phyloP scores from a whole-genome alignment of 2,888 invertebrate species.

The Leptogaster cylindrica region DNA sequence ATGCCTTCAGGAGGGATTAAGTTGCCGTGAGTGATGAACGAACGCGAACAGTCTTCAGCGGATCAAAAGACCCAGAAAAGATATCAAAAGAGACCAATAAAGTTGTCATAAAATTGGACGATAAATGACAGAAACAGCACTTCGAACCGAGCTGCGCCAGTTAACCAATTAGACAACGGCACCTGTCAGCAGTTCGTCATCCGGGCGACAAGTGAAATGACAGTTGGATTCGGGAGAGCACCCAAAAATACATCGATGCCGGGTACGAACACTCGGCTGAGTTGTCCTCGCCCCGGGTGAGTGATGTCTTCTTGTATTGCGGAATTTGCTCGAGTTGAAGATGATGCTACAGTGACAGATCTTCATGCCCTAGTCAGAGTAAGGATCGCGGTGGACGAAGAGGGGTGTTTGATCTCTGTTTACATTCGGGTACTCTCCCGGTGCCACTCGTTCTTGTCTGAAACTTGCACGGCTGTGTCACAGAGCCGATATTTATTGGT shows the following conservation, averaged over 20 bases:
- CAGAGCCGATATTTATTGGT: conserved; percentile 30
- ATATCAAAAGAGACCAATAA: conserved; percentile 38
- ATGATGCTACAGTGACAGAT: conserved; percentile 16
- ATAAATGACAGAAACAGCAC: conserved; percentile 40
- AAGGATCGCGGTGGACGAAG: neutral
- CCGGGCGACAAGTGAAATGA: conserved; percentile 46
- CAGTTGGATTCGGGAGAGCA: conserved; percentile 35
- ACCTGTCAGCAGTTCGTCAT: conserved; percentile 64
- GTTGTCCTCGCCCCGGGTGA: conserved; percentile 33
- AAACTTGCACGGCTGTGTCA: neutral
- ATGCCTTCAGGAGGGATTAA: conserved; percentile 30
- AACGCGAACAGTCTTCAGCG: neutral
- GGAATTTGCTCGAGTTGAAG: conserved; percentile 30
- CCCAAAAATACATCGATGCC: conserved; percentile 32
- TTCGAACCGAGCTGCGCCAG: conserved; percentile 9
- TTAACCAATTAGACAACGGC: conserved; percentile 61
- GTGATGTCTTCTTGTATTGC: conserved; percentile 32
- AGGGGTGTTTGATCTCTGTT: conserved; percentile 15
- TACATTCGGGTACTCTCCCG: too few species aligned
- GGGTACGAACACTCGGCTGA: conserved; percentile 2
- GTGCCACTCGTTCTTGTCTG: too few species aligned
- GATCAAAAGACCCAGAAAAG: conserved; percentile 24
- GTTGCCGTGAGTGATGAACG: conserved; percentile 30
- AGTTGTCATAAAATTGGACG: conserved; percentile 41
- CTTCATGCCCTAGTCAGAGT: neutral